Percentiles rank a stretch among this genome's conserved stretches.
Evolutionary conservation across 1,140 invertebrate genomes (phyloP).

Genomic region (Yoshiicerus persimilis): DNA sequence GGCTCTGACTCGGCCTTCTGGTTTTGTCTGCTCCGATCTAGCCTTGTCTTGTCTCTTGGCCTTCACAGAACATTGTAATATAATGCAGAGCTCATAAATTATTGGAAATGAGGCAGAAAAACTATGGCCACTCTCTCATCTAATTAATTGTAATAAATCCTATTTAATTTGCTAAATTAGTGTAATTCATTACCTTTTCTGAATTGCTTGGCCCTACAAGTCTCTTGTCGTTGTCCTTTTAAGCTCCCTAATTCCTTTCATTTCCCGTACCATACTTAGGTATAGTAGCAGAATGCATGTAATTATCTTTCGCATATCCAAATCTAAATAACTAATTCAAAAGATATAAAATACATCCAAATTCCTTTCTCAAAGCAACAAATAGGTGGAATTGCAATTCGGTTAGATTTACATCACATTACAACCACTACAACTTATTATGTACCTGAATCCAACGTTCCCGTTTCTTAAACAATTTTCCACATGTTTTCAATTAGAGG

Average conservation of each 20-base stretch:
- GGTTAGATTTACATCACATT: too few species aligned
- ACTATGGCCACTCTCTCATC: conserved; percentile 21
- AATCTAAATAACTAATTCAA: not conserved
- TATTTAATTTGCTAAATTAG: conserved; percentile 29
- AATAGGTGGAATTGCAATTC: too few species aligned
- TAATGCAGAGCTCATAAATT: conserved; percentile 27
- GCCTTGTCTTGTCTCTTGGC: not conserved
- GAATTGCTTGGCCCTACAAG: not conserved
- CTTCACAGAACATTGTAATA: conserved; percentile 20
- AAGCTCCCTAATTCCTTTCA: not conserved
- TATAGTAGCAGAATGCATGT: not conserved
- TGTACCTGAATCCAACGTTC: too few species aligned
- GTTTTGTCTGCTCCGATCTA: conserved; percentile 4
- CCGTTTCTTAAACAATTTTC: too few species aligned
- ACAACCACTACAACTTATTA: too few species aligned
- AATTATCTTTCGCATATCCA: not conserved
- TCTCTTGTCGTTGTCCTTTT: not conserved
- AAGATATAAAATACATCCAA: not conserved
- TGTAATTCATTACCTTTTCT: conserved; percentile 19
- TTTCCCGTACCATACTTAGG: too few species aligned
- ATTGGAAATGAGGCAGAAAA: conserved; percentile 29
- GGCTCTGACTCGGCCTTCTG: not conserved
- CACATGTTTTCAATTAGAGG: too few species aligned
- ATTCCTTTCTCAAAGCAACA: too few species aligned
- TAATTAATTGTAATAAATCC: conserved; percentile 28